Evolutionary conservation across 2,797 vertebrate species (phyloP), one percentile per base, ranked within the genome.

Genomic region (Hylomyscus alleni): DNA sequence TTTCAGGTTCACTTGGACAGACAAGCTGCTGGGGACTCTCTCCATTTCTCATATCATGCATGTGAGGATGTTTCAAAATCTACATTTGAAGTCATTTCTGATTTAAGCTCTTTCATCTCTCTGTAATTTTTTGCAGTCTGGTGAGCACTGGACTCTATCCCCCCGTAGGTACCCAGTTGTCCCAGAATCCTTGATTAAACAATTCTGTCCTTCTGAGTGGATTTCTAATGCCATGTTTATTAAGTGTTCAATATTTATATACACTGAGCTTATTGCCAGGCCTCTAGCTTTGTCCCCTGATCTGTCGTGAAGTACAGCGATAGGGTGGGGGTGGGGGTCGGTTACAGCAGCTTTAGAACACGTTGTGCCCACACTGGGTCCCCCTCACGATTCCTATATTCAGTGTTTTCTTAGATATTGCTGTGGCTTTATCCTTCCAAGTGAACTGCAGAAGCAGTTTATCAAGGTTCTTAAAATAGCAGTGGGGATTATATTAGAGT

Each of bases 201-300:
- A 97, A 96, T 91, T 93, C 78, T 91, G 78, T 77, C 78, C 31
- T 94, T 94, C 80, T 72, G 58, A 67, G 26, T 75, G 47, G 73
- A 89, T 83, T 85, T 76, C 92, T 91, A 94, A 94, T 15, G 97
- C 89, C 93, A 94, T 37, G 84, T 83, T 96, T 89, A 94, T 95
- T 93, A 83, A 86, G 76, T 85, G 69, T 69, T 94, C 86, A 95
- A 56, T 96, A 93, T 93, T 95, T 83, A 92, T 6, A 91, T 24
- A 91, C 31, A 6, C 92, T 62, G 44, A 77, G 75, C 83, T 56
- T 96, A 73, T 92, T 93, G 89, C 44, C 6, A 29, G 76, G 82
- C 77, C 90, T 95, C 94, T 37, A 52, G 77, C 73, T 85, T 76
- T 83, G 77, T 81, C 75, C 83, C 88, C 77, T 58, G 92, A 72